Evolutionary conservation across 2,797 vertebrate species (phyloP).

Genomic region (Fratercula arctica): DNA sequence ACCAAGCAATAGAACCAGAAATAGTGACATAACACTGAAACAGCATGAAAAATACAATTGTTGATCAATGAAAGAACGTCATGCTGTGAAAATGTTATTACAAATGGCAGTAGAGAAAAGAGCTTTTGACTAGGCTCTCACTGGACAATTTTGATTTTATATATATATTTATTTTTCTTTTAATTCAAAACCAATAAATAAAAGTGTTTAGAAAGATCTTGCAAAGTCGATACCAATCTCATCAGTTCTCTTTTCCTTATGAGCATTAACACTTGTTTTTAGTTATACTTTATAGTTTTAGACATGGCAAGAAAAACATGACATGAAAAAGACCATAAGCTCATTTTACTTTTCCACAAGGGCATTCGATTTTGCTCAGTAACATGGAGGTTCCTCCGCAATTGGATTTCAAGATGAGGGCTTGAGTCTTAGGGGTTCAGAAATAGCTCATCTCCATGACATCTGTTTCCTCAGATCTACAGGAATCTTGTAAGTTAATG

Average conservation of each 20-base stretch:
- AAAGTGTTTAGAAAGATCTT: background rate
- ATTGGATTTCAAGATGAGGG: background rate
- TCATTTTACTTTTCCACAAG: background rate
- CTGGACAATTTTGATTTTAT: background rate
- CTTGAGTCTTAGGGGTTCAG: background rate
- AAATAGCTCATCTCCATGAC: background rate
- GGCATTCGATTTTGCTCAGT: background rate
- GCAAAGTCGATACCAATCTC: background rate
- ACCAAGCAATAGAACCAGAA: background rate
- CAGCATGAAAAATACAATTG: background rate
- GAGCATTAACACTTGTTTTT: background rate
- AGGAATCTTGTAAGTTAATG: background rate
- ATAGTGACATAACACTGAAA: background rate
- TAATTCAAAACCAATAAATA: background rate
- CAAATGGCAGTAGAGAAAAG: background rate
- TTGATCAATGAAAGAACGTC: background rate
- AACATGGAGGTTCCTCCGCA: background rate
- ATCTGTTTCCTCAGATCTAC: background rate
- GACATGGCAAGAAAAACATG: background rate
- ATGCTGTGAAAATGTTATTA: background rate
- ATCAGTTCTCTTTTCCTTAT: background rate
- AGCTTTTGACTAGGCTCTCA: background rate
- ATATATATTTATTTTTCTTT: background rate
- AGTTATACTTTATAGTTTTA: background rate
- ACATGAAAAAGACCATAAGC: background rate